phyloP scores from a whole-genome alignment of 2,888 invertebrate genomes.

The Proisotoma minuta region DNA sequence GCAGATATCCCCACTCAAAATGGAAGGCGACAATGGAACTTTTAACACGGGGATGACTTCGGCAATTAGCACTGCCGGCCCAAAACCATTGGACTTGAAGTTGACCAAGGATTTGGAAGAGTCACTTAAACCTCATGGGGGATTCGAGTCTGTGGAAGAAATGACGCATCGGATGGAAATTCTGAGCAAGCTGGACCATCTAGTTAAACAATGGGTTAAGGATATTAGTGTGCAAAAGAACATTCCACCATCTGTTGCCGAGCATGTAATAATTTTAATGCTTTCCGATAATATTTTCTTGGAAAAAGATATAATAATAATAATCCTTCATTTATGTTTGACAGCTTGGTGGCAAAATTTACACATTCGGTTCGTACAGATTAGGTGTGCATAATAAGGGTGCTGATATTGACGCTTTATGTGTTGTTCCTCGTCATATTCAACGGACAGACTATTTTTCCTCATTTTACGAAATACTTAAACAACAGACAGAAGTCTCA shows the following conservation, averaged over 20 bases:
- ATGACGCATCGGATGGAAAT: slow-evolving; percentile 73
- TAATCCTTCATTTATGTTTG: not conserved
- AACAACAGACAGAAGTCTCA: slow-evolving; percentile 76
- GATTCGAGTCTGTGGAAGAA: slow-evolving; percentile 86
- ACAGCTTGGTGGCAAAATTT: slow-evolving; percentile 92
- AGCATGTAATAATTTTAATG: slow-evolving; percentile 60
- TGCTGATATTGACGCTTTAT: slow-evolving; percentile 97
- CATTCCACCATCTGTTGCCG: slow-evolving; percentile 85
- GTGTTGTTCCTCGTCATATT: slow-evolving; percentile 95
- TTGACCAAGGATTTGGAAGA: slow-evolving; percentile 73
- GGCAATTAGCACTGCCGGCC: slow-evolving; percentile 82
- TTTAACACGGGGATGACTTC: slow-evolving; percentile 74
- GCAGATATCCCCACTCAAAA: slow-evolving; percentile 23
- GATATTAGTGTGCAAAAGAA: slow-evolving; percentile 82
- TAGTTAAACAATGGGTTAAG: slow-evolving; percentile 91
- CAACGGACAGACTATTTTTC: slow-evolving; percentile 89
- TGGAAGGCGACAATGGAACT: slow-evolving; percentile 18
- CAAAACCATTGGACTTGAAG: slow-evolving; percentile 70
- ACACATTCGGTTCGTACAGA: slow-evolving; percentile 97
- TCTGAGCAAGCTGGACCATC: slow-evolving; percentile 70
- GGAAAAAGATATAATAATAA: too few relatives aligned
- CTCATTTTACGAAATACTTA: slow-evolving; percentile 88
- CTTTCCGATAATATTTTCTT: too few relatives aligned
- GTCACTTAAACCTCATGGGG: slow-evolving; percentile 72
- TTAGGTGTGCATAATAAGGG: slow-evolving; percentile 92